Evolutionary conservation across 1,140 invertebrate genomes (phyloP), one percentile per base, ranked within the genome.

Genomic region (Drosophila cardini): DNA sequence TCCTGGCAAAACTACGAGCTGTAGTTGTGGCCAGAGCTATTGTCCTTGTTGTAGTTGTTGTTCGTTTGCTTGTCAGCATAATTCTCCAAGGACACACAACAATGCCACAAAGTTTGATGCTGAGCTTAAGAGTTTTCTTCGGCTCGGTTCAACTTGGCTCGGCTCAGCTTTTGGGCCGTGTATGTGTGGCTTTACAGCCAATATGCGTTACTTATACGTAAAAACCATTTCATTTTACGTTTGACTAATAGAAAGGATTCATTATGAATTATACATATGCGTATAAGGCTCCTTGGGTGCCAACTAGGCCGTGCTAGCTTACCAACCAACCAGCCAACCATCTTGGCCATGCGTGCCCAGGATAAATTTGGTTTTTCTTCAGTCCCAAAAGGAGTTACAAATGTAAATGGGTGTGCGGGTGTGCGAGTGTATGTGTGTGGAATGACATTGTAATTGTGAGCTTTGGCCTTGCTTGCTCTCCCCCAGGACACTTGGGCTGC

Each of bases 171-270:
- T 55, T 36, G 32, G 34, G 32, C n/a, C 52, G 26, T 10, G 11
- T 5, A 11, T 21, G 26, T 50, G 62, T 63, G 82, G 78, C 63
- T 86, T 81, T 78, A 71, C 73, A 85, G 74, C 81, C 82, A 85
- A 85, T 85, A 85, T 86, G 68, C 81, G 72, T 84, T 60, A 75
- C 81, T 85, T 86, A 85, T 86, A 86, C 82, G 72, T 30, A 53
- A 62, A 87, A 83, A 87, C 72, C 83, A 87, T 87, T 87, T 72
- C 70, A 87, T 87, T 87, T 87, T 87, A 87, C 79, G 76, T 87
- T 87, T 89, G 80, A 80, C 84, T 89, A 89, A 89, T 89, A 89
- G 84, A 89, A 89, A 89, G 84, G 84, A 89, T 89, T 89, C 84
- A 89, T 89, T 89, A 90, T 89, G 80, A 89, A 89, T 89, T 89